Evolutionary conservation across 2,888 invertebrate species (phyloP).

Genomic region (Tenodera sinensis): DNA sequence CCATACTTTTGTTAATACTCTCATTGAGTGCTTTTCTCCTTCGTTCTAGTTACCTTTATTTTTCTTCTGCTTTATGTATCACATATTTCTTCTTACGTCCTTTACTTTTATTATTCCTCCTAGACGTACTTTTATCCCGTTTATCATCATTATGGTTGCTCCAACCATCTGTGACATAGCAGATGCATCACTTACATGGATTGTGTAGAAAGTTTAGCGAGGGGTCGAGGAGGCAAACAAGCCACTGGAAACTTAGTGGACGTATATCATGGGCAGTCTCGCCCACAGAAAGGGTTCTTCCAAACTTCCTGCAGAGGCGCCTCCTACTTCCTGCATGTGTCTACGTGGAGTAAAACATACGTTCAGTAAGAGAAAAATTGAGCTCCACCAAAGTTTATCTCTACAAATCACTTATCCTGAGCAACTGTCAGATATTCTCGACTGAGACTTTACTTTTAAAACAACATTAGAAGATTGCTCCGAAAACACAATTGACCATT

Average conservation of each 20-base stretch:
- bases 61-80: no score
- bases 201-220: neutral
- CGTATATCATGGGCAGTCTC: neutral
- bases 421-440: neutral
- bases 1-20: no score
- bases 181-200: neutral
- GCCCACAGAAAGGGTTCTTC: neutral
- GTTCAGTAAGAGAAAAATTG: neutral
- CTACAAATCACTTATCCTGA: neutral
- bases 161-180: no score
- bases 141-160: no score
- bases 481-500: neutral
- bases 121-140: no score
- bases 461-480: neutral
- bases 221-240: neutral
- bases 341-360: neutral
- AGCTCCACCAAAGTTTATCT: neutral
- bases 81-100: no score
- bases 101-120: no score
- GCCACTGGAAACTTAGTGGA: neutral
- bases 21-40: no score
- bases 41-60: no score
- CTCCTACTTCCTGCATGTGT: neutral
- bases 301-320: neutral
- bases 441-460: neutral